Evolutionary conservation across 1,140 invertebrate genomes (phyloP).

Genomic region (Zaprionus taronus): DNA sequence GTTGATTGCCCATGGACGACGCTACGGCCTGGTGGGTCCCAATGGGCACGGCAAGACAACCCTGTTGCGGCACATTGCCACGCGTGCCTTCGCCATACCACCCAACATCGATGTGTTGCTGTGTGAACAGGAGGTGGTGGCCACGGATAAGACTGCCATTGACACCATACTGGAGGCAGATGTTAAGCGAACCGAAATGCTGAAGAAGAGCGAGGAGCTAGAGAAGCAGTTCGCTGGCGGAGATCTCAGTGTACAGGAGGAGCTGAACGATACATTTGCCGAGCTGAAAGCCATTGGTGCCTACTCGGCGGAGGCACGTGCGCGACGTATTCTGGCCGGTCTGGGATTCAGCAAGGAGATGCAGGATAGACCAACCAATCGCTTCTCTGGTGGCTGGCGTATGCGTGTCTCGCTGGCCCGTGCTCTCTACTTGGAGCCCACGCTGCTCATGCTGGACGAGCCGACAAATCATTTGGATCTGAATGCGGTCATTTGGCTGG

Average conservation of each 20-base stretch:
- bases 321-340: conserved; percentile 97
- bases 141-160: conserved; percentile 96
- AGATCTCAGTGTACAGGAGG: conserved; percentile 89
- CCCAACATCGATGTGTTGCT: conserved; percentile 98
- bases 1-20: conserved; percentile 95
- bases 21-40: conserved; percentile 99
- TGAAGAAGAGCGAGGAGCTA: conserved; percentile 93
- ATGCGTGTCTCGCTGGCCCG: conserved; percentile 98
- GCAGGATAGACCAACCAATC: conserved; percentile 97
- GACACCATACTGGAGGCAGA: conserved; percentile 97
- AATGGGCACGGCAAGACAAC: conserved; percentile 99
- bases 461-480: conserved; percentile 97
- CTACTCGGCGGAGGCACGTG: conserved; percentile 97
- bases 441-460: conserved; percentile 97
- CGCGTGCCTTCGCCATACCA: conserved; percentile 95
- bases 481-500: conserved; percentile 99
- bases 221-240: conserved; percentile 89
- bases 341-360: conserved; percentile 97
- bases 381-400: conserved; percentile 99
- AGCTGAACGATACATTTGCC: conserved; percentile 96
- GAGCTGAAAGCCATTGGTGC: conserved; percentile 98
- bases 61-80: conserved; percentile 95
- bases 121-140: conserved; percentile 99
- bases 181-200: conserved; percentile 92
- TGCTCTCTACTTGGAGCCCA: conserved; percentile 96